Evolutionary conservation across 1,140 invertebrate species (phyloP), one percentile per base, ranked within the genome.

Genomic region (Zelostemma sp.): DNA sequence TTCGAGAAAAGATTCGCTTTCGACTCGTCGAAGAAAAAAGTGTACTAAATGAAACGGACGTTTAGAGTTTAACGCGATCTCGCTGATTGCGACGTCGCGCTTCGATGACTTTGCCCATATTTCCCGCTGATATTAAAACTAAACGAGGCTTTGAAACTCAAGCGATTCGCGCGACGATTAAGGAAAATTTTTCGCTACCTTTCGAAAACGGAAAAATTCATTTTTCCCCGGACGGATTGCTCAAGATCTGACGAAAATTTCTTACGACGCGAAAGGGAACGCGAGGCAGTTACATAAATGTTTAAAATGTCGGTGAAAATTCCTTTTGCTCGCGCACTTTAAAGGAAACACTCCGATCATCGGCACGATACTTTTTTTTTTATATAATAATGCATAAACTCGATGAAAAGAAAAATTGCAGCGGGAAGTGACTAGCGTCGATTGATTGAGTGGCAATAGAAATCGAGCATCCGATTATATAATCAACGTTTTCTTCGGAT

Each of bases 1-100:
- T 68, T 63, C 67, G 60, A 61, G 60, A 62, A 72, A 72, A 73
- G 62, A 72, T 67, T 70, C 73, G 60, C 67, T 77, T 73, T 73
- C 72, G 62, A 68, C 65, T 54, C 46, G 56, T 61, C 41, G 51
- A 68, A 66, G 76, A 78, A 28, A 28, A 35, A 77, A 78, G 71
- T 73, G 65, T 56, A 67, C 53, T 74, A 66, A 67, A 76, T 76
- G 61, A 71, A 75, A 75, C 72, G 64, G 62, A 67, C 38, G 55
- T 73, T 74, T 68, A 53, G 50, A 65, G 48, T 63, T 69, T 70
- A 61, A 65, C 60, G 51, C 55, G 66, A 69, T 76, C 60, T 66
- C 64, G 66, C 66, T 53, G 53, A 75, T 71, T 59, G 49, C 35
- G 47, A 62, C 58, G 64, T 70, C 60, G 61, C 63, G 63, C 73